phyloP scores from a whole-genome alignment of 64 coral and sea anemone species.

The Astreopora myriophthalma region DNA sequence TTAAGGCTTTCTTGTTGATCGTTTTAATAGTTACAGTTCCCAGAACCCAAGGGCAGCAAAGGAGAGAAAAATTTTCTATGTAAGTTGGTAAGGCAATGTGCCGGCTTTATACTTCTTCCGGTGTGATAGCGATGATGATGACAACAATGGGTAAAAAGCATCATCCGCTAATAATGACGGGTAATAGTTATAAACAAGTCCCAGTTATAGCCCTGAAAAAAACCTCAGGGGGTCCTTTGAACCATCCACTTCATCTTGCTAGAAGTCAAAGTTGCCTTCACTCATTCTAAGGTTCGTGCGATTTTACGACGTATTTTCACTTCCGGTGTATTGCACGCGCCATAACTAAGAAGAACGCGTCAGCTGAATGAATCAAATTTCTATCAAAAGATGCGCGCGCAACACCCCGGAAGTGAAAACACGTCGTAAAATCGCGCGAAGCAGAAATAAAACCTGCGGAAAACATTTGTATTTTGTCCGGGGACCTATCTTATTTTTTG shows the following conservation, averaged over 20 bases:
- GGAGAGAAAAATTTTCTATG: too few species aligned
- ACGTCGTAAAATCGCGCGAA: slow-evolving; percentile 2
- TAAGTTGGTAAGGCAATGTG: too few species aligned
- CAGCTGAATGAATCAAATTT: neutral
- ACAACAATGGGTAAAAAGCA: too few species aligned
- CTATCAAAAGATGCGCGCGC: neutral
- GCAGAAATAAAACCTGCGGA: neutral
- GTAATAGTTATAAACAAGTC: too few species aligned
- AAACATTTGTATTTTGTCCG: slow-evolving; percentile 22
- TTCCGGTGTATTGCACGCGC: neutral
- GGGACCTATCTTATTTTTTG: slow-evolving; percentile 11
- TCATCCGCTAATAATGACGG: too few species aligned
- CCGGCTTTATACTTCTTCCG: too few species aligned
- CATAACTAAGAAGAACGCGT: neutral
- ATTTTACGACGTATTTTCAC: neutral
- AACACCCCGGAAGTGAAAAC: slow-evolving; percentile 11
- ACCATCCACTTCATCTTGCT: neutral
- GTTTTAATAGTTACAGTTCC: too few species aligned
- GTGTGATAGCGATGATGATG: too few species aligned
- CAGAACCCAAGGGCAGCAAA: too few species aligned
- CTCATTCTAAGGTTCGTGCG: neutral
- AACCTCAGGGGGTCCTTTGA: neutral
- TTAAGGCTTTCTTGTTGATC: too few species aligned
- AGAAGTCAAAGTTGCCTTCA: neutral
- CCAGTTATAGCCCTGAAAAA: too few species aligned